Evolutionary conservation across 2,797 vertebrate species (phyloP).

Genomic region (Luscinia megarhynchos): DNA sequence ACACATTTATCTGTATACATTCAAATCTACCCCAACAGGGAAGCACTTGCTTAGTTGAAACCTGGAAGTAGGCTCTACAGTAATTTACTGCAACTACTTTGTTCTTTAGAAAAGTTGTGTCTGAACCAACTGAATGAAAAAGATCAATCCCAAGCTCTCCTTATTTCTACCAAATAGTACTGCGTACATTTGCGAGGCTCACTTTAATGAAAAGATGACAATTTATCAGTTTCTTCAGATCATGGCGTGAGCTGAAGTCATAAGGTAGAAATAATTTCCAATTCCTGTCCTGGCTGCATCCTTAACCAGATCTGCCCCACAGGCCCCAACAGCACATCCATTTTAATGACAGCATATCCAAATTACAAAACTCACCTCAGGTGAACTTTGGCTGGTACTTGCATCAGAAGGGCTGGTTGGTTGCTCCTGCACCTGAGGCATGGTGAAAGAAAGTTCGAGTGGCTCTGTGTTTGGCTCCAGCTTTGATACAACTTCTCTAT

Average conservation of each 20-base stretch:
- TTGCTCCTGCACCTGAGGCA: constrained; percentile 78
- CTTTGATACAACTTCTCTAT: constrained; percentile 82
- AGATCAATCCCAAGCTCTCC: background rate
- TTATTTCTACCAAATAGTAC: background rate
- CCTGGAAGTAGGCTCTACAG: background rate
- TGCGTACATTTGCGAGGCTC: background rate
- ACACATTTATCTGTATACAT: background rate
- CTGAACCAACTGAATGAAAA: background rate
- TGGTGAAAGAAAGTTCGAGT: constrained; percentile 82
- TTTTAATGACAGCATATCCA: background rate
- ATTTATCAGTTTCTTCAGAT: background rate
- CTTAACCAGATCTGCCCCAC: background rate
- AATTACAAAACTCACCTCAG: constrained; percentile 82
- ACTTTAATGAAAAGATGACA: background rate
- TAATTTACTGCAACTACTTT: background rate
- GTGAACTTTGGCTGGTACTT: constrained; percentile 80
- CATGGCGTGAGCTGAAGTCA: background rate
- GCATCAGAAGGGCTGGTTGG: constrained; percentile 80
- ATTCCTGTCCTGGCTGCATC: background rate
- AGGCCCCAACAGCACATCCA: background rate
- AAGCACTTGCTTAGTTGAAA: background rate
- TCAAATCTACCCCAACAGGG: background rate
- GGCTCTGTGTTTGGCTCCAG: constrained; percentile 80
- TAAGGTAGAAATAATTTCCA: background rate
- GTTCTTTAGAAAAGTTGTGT: background rate